These are phyloP conservation scores for Syngnathus floridae DNA, from an alignment of 2,113 vertebrate genomes.

Conservation along the genomic window DNA sequence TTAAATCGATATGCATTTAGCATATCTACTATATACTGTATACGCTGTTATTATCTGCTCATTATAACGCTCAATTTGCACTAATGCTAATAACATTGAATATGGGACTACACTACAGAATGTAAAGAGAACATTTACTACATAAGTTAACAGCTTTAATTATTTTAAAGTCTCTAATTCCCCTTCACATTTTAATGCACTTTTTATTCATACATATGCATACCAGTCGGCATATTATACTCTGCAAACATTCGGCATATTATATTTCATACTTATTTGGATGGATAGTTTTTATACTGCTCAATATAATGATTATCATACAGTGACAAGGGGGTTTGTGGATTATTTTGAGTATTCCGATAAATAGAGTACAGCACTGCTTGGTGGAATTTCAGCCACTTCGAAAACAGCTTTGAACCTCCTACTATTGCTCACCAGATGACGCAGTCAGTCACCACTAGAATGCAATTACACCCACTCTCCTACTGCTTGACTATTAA, in stretches of 20 bases:
- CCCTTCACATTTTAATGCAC: not conserved
- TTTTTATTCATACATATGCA: not conserved
- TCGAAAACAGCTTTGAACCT: slow-evolving; percentile 1
- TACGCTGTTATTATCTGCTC: not conserved
- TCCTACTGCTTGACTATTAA: slow-evolving; percentile 42
- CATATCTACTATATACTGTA: not conserved
- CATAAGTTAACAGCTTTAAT: not conserved
- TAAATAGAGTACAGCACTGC: not conserved
- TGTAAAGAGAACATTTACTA: not conserved
- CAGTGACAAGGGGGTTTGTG: not conserved
- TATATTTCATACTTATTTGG: not conserved
- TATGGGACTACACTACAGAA: not conserved
- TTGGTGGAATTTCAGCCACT: not conserved
- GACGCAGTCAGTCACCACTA: slow-evolving; percentile 34
- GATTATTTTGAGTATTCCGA: not conserved
- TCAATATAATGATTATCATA: no score
- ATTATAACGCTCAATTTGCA: not conserved
- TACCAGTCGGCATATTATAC: not conserved
- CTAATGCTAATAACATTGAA: not conserved
- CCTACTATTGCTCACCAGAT: slow-evolving; percentile 25
- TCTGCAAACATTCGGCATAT: not conserved
- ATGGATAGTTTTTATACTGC: no score
- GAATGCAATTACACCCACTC: slow-evolving; percentile 50
- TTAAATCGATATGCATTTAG: not conserved
- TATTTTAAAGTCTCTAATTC: not conserved